A percentile compares a stretch with the other conserved stretches of the same genome.
phyloP scores from a whole-genome alignment of 2,113 vertebrate genomes.

The Thunnus thynnus region DNA sequence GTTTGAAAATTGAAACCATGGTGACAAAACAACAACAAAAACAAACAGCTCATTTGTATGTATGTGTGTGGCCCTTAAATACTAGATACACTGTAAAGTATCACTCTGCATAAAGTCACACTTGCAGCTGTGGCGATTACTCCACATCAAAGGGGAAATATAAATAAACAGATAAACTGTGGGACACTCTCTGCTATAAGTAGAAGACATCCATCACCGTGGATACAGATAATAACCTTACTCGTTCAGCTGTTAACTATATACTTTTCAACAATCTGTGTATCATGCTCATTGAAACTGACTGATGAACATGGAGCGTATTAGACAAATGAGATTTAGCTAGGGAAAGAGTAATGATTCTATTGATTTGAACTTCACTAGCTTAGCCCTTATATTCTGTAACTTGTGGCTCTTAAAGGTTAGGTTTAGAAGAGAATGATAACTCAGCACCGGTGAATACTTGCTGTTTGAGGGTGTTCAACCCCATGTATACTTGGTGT shows the following conservation, averaged over 20 bases:
- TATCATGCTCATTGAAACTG: neutral
- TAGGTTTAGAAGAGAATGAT: too few relatives aligned
- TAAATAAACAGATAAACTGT: slow-evolving; percentile 33
- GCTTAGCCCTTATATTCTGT: neutral
- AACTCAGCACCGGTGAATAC: neutral
- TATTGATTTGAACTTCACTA: too few relatives aligned
- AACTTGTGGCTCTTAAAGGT: too few relatives aligned
- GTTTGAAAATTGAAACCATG: too few relatives aligned
- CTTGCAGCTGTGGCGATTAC: slow-evolving; percentile 15
- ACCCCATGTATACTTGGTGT: too few relatives aligned
- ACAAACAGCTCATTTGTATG: too few relatives aligned
- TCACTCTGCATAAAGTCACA: slow-evolving; percentile 11
- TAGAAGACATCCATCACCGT: slow-evolving; percentile 27
- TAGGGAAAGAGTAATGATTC: neutral
- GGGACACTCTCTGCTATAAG: neutral
- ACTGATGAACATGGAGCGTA: neutral
- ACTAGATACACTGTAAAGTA: neutral
- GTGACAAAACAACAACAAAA: too few relatives aligned
- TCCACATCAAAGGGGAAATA: slow-evolving; percentile 29
- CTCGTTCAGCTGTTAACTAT: neutral
- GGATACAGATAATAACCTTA: slow-evolving; percentile 6
- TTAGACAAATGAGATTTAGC: neutral
- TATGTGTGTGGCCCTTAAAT: too few relatives aligned
- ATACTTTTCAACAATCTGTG: neutral
- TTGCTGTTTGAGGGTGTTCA: too few relatives aligned